phyloP scores from a whole-genome alignment of 2,113 vertebrate species.

The Hyaena hyaena region DNA sequence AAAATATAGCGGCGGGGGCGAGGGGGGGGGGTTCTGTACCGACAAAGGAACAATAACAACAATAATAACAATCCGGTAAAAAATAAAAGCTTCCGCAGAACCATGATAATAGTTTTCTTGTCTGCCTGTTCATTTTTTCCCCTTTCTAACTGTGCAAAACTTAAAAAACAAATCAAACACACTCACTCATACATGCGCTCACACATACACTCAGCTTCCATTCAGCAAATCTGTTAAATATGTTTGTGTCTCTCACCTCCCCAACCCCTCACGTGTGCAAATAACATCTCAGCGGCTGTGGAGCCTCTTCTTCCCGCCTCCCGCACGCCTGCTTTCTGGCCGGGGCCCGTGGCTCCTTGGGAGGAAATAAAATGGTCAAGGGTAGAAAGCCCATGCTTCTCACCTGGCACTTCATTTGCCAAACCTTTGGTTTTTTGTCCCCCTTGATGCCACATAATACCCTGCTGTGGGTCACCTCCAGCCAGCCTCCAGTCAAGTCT shows the following conservation, averaged over 20 bases:
- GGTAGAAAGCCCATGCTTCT: slow-evolving; percentile 75
- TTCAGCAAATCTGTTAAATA: slow-evolving; percentile 76
- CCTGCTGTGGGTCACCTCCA: neutral
- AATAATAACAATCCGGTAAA: slow-evolving; percentile 78
- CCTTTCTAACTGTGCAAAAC: slow-evolving; percentile 89
- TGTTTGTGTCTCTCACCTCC: slow-evolving; percentile 52
- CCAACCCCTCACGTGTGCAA: slow-evolving; percentile 79
- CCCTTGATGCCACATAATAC: neutral
- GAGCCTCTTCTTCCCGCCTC: slow-evolving; percentile 17
- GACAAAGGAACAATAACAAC: slow-evolving; percentile 80
- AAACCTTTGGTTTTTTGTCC: slow-evolving; percentile 94
- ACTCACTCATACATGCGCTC: neutral
- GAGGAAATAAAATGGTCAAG: slow-evolving; percentile 77
- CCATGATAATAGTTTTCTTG: slow-evolving; percentile 71
- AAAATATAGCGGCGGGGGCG: neutral
- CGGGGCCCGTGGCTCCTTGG: slow-evolving; percentile 57
- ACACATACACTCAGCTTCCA: slow-evolving; percentile 64
- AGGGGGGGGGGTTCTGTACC: slow-evolving; percentile 74
- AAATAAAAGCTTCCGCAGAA: slow-evolving; percentile 76
- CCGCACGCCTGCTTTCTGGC: slow-evolving; percentile 65
- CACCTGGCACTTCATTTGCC: slow-evolving; percentile 88
- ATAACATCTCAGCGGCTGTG: slow-evolving; percentile 62
- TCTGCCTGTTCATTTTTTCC: slow-evolving; percentile 75
- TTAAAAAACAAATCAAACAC: slow-evolving; percentile 70
- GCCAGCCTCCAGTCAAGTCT: neutral